These are phyloP conservation scores for Lycophotia porphyrea DNA, from an alignment of 2,888 invertebrate genomes.

Conservation along the genomic window DNA sequence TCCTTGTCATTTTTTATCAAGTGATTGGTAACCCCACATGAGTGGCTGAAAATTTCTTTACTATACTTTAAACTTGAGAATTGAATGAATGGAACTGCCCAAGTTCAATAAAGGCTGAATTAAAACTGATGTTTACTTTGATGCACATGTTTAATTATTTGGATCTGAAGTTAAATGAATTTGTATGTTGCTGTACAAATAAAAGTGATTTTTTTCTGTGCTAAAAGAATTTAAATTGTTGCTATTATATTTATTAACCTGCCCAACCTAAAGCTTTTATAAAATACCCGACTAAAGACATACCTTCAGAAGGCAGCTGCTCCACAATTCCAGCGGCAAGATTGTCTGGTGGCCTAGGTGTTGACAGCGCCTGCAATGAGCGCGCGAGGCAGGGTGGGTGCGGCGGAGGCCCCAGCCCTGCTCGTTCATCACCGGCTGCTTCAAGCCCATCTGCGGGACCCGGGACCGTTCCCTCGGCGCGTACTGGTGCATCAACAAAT, in stretches of 20 bases:
- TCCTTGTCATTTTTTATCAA: too few relatives aligned
- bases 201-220: neutral
- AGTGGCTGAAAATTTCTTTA: neutral
- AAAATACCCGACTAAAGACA: constrained; percentile 6
- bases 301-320: constrained; percentile 93
- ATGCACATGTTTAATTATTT: neutral
- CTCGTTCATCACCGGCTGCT: constrained; percentile 62
- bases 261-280: neutral
- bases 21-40: neutral
- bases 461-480: neutral
- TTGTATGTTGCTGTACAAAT: neutral
- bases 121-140: neutral
- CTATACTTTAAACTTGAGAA: too few relatives aligned
- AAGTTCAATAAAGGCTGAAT: neutral
- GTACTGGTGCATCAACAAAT: constrained; percentile 1
- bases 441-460: neutral
- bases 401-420: constrained; percentile 81
- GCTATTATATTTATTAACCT: neutral
- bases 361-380: constrained; percentile 91
- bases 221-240: too few relatives aligned
- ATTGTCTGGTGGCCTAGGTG: constrained; percentile 90
- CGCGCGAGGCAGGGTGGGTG: constrained; percentile 90
- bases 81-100: too few relatives aligned
- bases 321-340: constrained; percentile 92
- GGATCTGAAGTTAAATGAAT: neutral